Percentiles rank a stretch among this genome's conserved stretches.
Evolutionary conservation across 2,888 invertebrate species (phyloP).

Genomic region (Drosophila niveifrons): DNA sequence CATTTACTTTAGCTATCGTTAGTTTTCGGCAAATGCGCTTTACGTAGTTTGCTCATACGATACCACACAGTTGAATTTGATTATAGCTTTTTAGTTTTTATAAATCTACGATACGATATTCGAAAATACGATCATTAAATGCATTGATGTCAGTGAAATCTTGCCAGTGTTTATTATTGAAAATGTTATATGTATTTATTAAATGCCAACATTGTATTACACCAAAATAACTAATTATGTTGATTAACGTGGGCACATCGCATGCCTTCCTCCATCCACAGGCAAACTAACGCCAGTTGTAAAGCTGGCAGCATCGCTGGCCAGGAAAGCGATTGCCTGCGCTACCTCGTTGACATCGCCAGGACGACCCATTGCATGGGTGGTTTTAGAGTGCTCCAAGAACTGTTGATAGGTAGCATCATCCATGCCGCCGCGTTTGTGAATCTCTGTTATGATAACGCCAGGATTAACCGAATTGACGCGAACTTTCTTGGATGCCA

Average conservation of each 20-base stretch:
- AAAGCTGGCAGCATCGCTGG: constrained; percentile 90
- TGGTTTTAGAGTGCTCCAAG: constrained; percentile 91
- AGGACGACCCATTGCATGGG: constrained; percentile 95
- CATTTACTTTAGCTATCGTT: neutral
- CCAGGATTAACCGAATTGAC: constrained; percentile 97
- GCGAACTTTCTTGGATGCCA: constrained; percentile 91
- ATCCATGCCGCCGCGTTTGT: constrained; percentile 91
- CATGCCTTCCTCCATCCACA: constrained; percentile 88
- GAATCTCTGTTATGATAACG: constrained; percentile 94
- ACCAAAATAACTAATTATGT: neutral
- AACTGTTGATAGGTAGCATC: constrained; percentile 92
- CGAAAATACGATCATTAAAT: neutral
- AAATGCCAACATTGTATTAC: constrained; percentile 38
- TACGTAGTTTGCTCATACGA: neutral
- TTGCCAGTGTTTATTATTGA: neutral
- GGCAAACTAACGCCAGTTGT: constrained; percentile 90
- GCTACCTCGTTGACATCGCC: constrained; percentile 94
- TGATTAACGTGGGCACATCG: constrained; percentile 89
- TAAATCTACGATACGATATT: too few relatives aligned
- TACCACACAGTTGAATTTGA: neutral
- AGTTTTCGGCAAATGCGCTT: neutral
- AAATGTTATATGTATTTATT: constrained; percentile 9
- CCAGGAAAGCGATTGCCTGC: constrained; percentile 94
- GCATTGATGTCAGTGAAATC: too few relatives aligned
- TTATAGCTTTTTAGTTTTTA: too few relatives aligned